phyloP scores from a whole-genome alignment of 1,140 invertebrate species.

The Atta cephalotes region DNA sequence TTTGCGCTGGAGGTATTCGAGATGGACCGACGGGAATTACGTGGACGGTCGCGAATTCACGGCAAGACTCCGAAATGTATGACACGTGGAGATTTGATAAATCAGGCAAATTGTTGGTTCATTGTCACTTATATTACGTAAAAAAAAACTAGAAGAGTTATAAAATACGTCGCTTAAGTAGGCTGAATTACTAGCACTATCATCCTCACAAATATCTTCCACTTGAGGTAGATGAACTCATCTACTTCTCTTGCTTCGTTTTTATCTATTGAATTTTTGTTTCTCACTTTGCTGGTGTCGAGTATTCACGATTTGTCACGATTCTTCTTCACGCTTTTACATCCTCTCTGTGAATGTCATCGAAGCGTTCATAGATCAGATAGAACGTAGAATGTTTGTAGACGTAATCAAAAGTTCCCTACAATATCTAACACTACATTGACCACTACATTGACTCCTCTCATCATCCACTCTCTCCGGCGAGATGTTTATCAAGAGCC shows the following conservation, averaged over 20 bases:
- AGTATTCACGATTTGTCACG: not conserved
- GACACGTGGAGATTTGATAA: constrained; percentile 26
- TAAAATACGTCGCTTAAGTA: constrained; percentile 32
- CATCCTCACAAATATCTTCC: not conserved
- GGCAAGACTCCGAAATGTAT: not conserved
- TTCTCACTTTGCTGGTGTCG: not conserved
- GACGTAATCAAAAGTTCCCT: not conserved
- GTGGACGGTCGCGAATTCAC: constrained; percentile 10
- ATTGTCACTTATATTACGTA: constrained; percentile 51
- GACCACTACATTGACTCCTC: constrained; percentile 8
- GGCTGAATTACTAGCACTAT: constrained; percentile 51
- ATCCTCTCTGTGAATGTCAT: not conserved
- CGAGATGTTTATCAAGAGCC: not conserved
- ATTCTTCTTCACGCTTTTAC: not conserved
- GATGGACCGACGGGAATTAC: not conserved
- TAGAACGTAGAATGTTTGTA: not conserved
- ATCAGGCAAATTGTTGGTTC: constrained; percentile 41
- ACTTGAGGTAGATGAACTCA: not conserved
- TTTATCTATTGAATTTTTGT: not conserved
- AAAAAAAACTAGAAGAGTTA: constrained; percentile 40
- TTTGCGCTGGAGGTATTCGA: not conserved
- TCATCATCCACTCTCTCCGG: not conserved
- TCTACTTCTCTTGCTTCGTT: constrained; percentile 1
- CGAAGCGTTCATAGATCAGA: not conserved
- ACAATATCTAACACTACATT: not conserved